These are phyloP conservation scores for Macrotus californicus DNA, from an alignment of 2,113 vertebrate species.

Conservation along the genomic window DNA sequence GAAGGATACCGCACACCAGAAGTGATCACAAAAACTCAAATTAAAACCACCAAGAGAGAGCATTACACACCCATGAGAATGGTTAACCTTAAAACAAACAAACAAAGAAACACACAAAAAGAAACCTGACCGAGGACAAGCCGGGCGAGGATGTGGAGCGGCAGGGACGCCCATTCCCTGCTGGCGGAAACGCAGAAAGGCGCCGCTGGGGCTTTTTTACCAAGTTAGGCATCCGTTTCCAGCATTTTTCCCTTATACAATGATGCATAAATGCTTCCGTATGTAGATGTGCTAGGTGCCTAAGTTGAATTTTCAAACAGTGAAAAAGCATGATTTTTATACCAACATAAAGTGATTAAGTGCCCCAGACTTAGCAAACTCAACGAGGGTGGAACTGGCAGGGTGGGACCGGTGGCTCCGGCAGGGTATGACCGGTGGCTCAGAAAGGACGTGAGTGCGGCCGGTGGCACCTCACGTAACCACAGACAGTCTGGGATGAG, in stretches of 20 bases:
- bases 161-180: background rate
- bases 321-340: background rate
- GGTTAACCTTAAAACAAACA: background rate
- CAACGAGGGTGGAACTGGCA: background rate
- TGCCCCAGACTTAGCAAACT: no score
- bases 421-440: background rate
- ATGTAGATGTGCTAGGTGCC: background rate
- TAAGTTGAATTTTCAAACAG: background rate
- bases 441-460: background rate
- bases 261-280: background rate
- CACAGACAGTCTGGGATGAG: rapidly evolving
- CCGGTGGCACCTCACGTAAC: background rate
- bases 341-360: background rate
- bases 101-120: background rate
- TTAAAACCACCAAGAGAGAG: background rate
- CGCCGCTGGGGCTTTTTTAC: rapidly evolving
- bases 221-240: background rate
- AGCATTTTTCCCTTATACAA: background rate
- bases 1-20: background rate
- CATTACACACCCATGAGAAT: background rate
- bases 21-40: background rate
- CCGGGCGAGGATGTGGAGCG: background rate
- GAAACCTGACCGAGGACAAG: background rate
- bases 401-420: background rate
- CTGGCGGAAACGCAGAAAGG: rapidly evolving